These are phyloP conservation scores for Rhinogobius similis DNA, from an alignment of 2,113 vertebrate genomes.

Conservation along the genomic window DNA sequence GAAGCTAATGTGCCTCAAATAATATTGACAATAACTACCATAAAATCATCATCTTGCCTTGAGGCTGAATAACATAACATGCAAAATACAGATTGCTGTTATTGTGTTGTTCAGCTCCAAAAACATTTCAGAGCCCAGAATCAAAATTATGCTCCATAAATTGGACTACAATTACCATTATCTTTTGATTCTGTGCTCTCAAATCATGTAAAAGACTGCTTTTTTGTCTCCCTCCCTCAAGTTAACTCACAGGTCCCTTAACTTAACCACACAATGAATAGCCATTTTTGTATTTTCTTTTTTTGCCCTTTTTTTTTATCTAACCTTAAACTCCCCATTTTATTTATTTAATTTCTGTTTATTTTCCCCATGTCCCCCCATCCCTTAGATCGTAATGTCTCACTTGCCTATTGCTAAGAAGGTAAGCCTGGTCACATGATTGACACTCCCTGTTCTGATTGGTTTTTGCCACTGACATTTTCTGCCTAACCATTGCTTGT, in stretches of 20 bases:
- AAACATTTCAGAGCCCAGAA: slow-evolving; percentile 51
- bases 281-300: slow-evolving; percentile 71
- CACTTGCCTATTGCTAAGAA: slow-evolving; percentile 96
- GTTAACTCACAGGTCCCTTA: slow-evolving; percentile 44
- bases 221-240: slow-evolving; percentile 1
- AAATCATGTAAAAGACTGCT: slow-evolving; percentile 33
- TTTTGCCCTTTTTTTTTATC: slow-evolving; percentile 20
- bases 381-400: slow-evolving; percentile 99
- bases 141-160: neutral
- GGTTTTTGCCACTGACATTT: slow-evolving; percentile 58
- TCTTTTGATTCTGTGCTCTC: slow-evolving; percentile 45
- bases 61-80: slow-evolving; percentile 47
- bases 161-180: neutral
- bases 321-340: slow-evolving; percentile 13
- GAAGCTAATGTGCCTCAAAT: slow-evolving; percentile 29
- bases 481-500: slow-evolving; percentile 37
- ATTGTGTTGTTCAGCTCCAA: slow-evolving; percentile 48
- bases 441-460: slow-evolving; percentile 55
- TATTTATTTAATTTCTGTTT: slow-evolving; percentile 71
- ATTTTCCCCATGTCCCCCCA: slow-evolving; percentile 60
- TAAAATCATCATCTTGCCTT: slow-evolving; percentile 40
- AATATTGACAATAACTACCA: slow-evolving; percentile 32
- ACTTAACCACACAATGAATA: slow-evolving; percentile 67
- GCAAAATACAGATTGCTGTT: slow-evolving; percentile 3
- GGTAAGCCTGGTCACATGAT: slow-evolving; percentile 85